Evolutionary conservation across 2,113 vertebrate species (phyloP), one percentile per base, ranked within the genome.

Genomic region (Pseudolaguvia tuberculata): DNA sequence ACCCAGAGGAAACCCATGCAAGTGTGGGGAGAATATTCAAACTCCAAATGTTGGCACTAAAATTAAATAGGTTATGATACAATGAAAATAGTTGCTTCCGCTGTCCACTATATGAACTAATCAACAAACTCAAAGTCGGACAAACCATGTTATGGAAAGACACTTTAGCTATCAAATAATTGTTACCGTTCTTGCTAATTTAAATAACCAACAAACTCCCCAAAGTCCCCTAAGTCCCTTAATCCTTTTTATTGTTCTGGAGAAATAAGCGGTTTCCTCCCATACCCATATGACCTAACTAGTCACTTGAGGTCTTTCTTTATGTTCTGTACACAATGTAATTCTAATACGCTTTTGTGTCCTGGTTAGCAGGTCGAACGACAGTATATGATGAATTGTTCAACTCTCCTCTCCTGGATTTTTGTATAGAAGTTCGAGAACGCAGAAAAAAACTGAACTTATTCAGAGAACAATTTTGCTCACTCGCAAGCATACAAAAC

Each of bases 401-500:
- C 48, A 51, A 63, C 48, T 11, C 5, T 23, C 53, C 48, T 9
- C 52, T 10, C 23, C 25, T 21, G 15, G 29, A 53, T 15, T 47
- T 42, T 13, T 35, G 35, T 15, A 25, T 18, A 23, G 57, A 55
- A 53, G 55, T 42, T 62, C 50, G 42, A 52, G 12, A 53, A 65
- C 50, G 42, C 20, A 27, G 51, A 66, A 27, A 66, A 45, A 55
- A 65, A 21, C 48, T 2, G 20, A 55, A 55, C 72, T n/a, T n/a
- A 65, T 65, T 50, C 50, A n/a, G 31, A 66, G 72, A 65, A 56
- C 55, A 59, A 50, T 27, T 45, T 66, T 9, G 39, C n/a, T n/a
- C 35, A 65, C 61, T 47, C 15, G 61, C 31, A 29, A 48, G 55
- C 55, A 51, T 51, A 72, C 70, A 72, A 79, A 74, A 66, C 66